These are phyloP conservation scores for Cossypha heuglini DNA, from an alignment of 2,797 vertebrate genomes.

Conservation along the genomic window DNA sequence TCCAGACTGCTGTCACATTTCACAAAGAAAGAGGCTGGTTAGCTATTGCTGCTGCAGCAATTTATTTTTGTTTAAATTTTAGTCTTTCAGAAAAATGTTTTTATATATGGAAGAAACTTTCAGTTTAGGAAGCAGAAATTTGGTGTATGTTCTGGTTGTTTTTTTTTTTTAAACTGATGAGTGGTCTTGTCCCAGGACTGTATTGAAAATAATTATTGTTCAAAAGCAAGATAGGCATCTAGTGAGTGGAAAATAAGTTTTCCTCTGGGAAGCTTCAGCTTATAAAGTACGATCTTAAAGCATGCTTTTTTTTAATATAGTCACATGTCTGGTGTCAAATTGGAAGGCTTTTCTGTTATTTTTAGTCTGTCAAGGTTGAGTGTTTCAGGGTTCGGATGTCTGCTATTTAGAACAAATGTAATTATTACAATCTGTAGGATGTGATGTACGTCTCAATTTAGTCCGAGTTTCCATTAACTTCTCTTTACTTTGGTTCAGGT, in stretches of 20 bases:
- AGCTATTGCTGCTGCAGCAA: background rate
- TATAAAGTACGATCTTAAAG: background rate
- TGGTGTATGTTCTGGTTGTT: background rate
- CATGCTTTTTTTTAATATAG: background rate
- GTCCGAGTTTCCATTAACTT: background rate
- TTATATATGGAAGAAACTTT: background rate
- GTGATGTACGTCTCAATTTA: background rate
- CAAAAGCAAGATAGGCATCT: background rate
- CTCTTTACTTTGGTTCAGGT: background rate
- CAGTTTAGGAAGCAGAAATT: background rate
- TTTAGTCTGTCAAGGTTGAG: background rate
- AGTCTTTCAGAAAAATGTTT: background rate
- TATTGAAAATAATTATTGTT: background rate
- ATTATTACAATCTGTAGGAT: background rate
- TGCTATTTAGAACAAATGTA: background rate
- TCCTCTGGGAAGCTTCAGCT: background rate
- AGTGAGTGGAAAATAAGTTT: slow-evolving; percentile 1
- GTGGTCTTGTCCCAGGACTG: background rate
- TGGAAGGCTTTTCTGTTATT: background rate
- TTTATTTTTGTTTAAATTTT: background rate
- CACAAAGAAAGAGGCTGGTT: background rate
- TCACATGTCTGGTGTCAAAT: background rate
- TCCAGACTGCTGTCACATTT: background rate
- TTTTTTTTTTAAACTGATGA: background rate
- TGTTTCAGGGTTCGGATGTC: background rate